A percentile compares a stretch with the other conserved stretches of the same genome.
These are phyloP conservation scores for Calliopum simillimum DNA, from an alignment of 2,888 invertebrate genomes.

Conservation along the genomic window DNA sequence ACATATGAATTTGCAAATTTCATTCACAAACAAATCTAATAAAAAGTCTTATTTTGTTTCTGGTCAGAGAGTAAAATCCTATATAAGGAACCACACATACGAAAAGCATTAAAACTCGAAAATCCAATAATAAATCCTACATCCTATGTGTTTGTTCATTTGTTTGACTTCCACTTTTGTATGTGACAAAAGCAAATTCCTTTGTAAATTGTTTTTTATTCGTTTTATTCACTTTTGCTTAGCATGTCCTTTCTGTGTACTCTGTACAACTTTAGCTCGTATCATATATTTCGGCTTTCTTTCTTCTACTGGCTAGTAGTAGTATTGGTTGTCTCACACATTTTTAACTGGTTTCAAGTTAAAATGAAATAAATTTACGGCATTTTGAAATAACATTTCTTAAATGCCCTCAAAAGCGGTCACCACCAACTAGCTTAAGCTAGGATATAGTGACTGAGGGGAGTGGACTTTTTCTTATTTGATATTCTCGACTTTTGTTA, in stretches of 20 bases:
- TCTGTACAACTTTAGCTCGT: not conserved
- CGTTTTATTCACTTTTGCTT: not conserved
- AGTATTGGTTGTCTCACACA: not conserved
- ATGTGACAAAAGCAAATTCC: constrained; percentile 10
- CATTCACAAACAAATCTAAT: constrained; percentile 5
- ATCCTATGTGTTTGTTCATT: not conserved
- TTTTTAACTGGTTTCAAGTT: not conserved
- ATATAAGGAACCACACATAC: no score
- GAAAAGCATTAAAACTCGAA: no score
- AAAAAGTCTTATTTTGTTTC: not conserved
- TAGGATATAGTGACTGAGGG: no score
- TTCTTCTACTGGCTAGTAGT: not conserved
- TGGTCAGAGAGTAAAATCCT: not conserved
- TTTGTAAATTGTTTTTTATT: constrained; percentile 24
- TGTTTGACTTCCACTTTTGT: constrained; percentile 9
- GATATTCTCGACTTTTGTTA: no score
- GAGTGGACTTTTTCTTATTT: no score
- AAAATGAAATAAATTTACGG: constrained; percentile 9
- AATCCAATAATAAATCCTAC: no score
- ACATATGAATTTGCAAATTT: not conserved
- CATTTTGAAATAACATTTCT: constrained; percentile 2
- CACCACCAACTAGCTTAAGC: not conserved
- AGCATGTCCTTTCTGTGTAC: not conserved
- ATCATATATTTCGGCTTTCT: not conserved
- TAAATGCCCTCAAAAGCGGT: constrained; percentile 4